A percentile compares a stretch with the other conserved stretches of the same genome.
Conservation (phyloP, 2,797 vertebrate genomes). For the Muscicapa striata region DNA sequence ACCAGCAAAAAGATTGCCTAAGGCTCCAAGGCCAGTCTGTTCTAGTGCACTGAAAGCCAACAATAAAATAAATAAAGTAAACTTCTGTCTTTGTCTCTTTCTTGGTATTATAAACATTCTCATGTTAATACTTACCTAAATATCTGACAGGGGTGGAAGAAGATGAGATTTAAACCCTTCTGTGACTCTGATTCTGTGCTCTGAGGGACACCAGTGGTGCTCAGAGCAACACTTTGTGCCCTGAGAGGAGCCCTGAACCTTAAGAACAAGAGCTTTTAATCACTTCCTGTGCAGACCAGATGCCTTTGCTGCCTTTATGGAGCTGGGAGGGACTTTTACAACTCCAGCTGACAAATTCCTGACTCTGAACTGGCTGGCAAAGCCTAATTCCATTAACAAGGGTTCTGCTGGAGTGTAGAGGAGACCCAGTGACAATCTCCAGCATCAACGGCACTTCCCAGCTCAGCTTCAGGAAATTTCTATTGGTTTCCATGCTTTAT, state of each 20-base stretch:
- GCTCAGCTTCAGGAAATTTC: background rate
- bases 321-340: background rate
- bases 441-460: background rate
- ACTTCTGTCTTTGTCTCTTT: background rate
- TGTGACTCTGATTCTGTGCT: background rate
- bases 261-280: background rate
- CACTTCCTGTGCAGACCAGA: background rate
- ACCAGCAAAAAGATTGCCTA: conserved; percentile 76
- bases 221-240: background rate
- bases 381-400: background rate
- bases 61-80: conserved; percentile 31
- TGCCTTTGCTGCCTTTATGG: background rate
- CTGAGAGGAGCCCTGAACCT: background rate
- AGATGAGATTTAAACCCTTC: background rate
- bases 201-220: background rate
- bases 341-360: background rate
- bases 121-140: background rate
- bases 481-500: background rate
- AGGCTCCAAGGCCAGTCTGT: background rate
- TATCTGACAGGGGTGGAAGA: background rate
- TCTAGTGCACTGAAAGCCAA: background rate
- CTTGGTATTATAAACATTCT: background rate
- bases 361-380: background rate
- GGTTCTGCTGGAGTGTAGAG: background rate
- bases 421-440: background rate